These are phyloP conservation scores for Dermatemys mawii DNA, from an alignment of 2,113 vertebrate genomes.

Conservation along the genomic window DNA sequence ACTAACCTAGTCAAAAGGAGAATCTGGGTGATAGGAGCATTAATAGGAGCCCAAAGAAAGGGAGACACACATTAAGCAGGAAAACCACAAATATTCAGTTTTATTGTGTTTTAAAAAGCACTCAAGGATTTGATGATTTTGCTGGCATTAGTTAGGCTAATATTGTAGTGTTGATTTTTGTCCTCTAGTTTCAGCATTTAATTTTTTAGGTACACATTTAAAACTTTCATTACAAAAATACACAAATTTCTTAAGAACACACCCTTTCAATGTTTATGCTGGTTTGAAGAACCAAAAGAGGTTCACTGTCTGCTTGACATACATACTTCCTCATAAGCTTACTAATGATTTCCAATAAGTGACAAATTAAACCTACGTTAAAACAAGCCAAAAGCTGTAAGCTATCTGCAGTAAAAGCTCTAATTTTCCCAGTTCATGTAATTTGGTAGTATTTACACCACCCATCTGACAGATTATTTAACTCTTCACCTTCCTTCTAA, in stretches of 20 bases:
- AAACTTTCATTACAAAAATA: neutral
- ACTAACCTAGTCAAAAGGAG: neutral
- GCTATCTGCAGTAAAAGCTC: conserved; percentile 23
- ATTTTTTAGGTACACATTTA: neutral
- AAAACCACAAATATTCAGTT: neutral
- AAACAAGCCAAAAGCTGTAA: conserved; percentile 4
- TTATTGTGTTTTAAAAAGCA: neutral
- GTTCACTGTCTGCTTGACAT: neutral
- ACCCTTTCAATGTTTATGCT: neutral
- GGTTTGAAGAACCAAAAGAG: neutral
- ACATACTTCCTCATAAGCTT: neutral
- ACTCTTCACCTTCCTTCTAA: conserved; percentile 13
- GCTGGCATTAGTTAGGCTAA: neutral
- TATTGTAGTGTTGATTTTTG: neutral
- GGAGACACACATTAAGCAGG: neutral
- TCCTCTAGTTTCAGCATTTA: neutral
- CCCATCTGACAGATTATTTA: conserved; percentile 25
- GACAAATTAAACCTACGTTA: neutral
- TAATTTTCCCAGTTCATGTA: conserved; percentile 37
- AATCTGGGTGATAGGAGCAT: neutral
- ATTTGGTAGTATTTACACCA: conserved; percentile 2
- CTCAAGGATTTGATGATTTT: neutral
- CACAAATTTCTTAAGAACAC: neutral
- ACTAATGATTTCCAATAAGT: neutral
- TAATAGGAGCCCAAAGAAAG: neutral